phyloP scores from a whole-genome alignment of 1,140 invertebrate genomes.

The Acyrthosiphon pisum region DNA sequence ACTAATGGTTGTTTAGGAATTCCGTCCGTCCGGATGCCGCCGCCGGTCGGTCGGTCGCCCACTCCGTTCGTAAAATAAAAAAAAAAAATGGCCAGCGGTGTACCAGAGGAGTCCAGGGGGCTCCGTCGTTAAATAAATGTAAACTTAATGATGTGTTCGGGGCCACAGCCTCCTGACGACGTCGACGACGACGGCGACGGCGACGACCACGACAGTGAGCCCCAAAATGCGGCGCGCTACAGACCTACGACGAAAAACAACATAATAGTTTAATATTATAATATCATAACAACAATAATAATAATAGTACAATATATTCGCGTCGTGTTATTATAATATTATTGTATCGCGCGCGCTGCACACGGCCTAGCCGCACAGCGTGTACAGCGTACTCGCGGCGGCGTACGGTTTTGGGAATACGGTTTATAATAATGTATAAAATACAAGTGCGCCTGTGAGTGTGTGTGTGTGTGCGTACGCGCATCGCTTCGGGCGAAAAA shows the following conservation, averaged over 20 bases:
- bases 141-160: conserved; percentile 57
- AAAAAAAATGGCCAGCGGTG: conserved; percentile 56
- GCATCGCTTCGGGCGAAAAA: conserved; percentile 10
- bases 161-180: conserved; percentile 44
- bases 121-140: conserved; percentile 56
- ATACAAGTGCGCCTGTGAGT: background rate
- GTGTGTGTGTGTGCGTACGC: background rate
- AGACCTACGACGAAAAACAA: background rate
- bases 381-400: background rate
- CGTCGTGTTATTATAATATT: background rate
- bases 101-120: conserved; percentile 32
- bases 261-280: background rate
- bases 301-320: conserved; percentile 13
- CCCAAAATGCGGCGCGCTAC: conserved; percentile 30
- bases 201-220: conserved; percentile 2
- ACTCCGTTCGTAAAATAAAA: conserved; percentile 47
- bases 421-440: background rate
- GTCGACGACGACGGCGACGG: background rate
- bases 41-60: conserved; percentile 51
- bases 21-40: conserved; percentile 43
- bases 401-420: background rate
- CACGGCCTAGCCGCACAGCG: background rate
- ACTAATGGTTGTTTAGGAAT: conserved; percentile 57
- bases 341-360: background rate
- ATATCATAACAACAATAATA: background rate